phyloP scores from a whole-genome alignment of 2,113 vertebrate genomes.

The Rhinopomastus cyanomelas region DNA sequence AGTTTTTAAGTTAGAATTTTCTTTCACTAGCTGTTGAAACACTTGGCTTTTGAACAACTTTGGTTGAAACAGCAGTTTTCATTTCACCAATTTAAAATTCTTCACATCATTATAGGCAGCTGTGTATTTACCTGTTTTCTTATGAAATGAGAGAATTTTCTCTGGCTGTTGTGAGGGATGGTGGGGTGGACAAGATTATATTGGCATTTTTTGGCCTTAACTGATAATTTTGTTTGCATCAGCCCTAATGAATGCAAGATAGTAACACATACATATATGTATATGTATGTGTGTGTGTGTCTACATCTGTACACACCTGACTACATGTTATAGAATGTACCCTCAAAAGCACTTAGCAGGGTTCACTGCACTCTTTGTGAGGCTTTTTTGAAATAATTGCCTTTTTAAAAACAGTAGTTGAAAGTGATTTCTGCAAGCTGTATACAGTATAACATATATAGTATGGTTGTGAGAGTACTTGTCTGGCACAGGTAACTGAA shows the following conservation, averaged over 20 bases:
- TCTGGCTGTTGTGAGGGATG: background rate
- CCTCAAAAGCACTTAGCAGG: conserved; percentile 5
- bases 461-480: background rate
- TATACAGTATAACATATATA: background rate
- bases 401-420: conserved; percentile 4
- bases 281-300: background rate
- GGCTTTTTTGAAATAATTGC: background rate
- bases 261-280: background rate
- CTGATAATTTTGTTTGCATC: conserved; percentile 19
- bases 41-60: background rate
- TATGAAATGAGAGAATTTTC: background rate
- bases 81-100: background rate
- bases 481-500: conserved; percentile 7
- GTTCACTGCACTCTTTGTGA: conserved; percentile 11
- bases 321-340: background rate
- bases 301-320: background rate
- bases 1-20: conserved; percentile 30
- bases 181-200: background rate
- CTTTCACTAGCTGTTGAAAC: background rate
- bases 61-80: background rate
- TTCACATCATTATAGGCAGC: background rate
- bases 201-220: conserved; percentile 59
- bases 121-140: background rate
- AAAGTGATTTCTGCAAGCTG: conserved; percentile 57
- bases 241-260: background rate